A percentile compares a stretch with the other conserved stretches of the same genome.
phyloP scores from a whole-genome alignment of 1,140 invertebrate genomes.

The Euborellia annulipes region DNA sequence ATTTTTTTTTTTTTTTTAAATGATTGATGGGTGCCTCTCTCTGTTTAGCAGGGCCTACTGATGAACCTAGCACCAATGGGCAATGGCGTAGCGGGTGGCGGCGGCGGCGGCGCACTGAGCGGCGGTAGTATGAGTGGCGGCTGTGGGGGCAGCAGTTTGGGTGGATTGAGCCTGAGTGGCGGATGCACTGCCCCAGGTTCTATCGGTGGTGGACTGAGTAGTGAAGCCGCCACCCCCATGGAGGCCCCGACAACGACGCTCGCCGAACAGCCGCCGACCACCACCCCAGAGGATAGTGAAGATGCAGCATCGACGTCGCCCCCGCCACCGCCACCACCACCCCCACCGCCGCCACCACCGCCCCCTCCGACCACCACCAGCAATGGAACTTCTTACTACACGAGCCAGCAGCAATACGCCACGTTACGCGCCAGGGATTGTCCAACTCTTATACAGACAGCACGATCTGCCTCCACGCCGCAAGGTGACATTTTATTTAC shows the following conservation, averaged over 20 bases:
- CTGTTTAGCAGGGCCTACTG: conserved; percentile 34
- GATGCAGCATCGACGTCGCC: not conserved
- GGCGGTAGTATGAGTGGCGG: conserved; percentile 13
- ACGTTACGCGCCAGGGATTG: no score
- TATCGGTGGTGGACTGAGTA: not conserved
- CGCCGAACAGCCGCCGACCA: conserved; percentile 1
- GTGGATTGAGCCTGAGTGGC: conserved; percentile 1
- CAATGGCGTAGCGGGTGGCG: conserved; percentile 13
- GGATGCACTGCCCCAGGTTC: not conserved
- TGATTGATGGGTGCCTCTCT: conserved; percentile 1
- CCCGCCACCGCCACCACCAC: not conserved
- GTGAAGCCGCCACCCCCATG: not conserved
- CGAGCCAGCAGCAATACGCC: no score
- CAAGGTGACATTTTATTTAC: no score
- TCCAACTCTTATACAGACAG: no score
- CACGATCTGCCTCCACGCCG: no score
- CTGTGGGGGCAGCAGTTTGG: not conserved
- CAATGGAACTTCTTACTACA: not conserved
- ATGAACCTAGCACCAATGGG: conserved; percentile 37
- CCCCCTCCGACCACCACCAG: conserved; percentile 2
- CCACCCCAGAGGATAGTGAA: not conserved
- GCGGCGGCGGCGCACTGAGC: conserved; percentile 28
- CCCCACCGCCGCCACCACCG: conserved; percentile 2
- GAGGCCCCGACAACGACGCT: conserved; percentile 24
- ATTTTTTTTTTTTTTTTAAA: not conserved